These are phyloP conservation scores for Drosophila auraria DNA, from an alignment of 1,140 invertebrate genomes.

Conservation along the genomic window DNA sequence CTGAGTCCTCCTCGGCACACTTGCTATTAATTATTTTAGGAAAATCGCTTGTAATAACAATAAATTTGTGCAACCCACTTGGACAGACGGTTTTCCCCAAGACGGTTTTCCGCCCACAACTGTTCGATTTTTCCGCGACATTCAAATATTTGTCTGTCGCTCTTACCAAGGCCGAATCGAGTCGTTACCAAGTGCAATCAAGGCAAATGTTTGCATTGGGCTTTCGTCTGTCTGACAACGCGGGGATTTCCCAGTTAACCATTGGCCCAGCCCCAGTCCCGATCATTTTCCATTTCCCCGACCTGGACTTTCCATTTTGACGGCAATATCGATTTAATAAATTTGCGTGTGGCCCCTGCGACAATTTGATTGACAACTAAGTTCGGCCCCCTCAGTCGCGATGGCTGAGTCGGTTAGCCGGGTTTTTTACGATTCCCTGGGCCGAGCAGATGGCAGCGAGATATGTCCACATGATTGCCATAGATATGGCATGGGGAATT, in stretches of 20 bases:
- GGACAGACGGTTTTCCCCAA: slow-evolving; percentile 30
- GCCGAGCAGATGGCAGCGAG: slow-evolving; percentile 1
- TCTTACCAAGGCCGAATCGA: slow-evolving; percentile 36
- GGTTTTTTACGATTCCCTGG: slow-evolving; percentile 2
- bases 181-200: slow-evolving; percentile 66
- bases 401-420: slow-evolving; percentile 7
- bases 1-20: slow-evolving; percentile 34
- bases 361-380: slow-evolving; percentile 78
- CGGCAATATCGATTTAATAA: slow-evolving; percentile 82
- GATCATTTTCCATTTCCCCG: slow-evolving; percentile 43
- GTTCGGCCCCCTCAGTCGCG: slow-evolving; percentile 26
- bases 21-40: slow-evolving; percentile 82
- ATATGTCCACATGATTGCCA: slow-evolving; percentile 23
- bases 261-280: background rate
- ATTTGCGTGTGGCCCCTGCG: slow-evolving; percentile 73
- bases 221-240: slow-evolving; percentile 53
- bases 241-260: slow-evolving; percentile 14
- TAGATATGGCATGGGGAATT: slow-evolving; percentile 31
- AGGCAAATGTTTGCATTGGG: slow-evolving; percentile 79
- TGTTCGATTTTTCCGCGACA: slow-evolving; percentile 76
- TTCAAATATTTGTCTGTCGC: slow-evolving; percentile 64
- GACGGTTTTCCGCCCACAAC: slow-evolving; percentile 58
- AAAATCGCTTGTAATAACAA: slow-evolving; percentile 81
- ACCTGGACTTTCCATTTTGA: slow-evolving; percentile 80
- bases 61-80: slow-evolving; percentile 68